phyloP scores from a whole-genome alignment of 1,140 invertebrate genomes.

The Drosophila teissieri region DNA sequence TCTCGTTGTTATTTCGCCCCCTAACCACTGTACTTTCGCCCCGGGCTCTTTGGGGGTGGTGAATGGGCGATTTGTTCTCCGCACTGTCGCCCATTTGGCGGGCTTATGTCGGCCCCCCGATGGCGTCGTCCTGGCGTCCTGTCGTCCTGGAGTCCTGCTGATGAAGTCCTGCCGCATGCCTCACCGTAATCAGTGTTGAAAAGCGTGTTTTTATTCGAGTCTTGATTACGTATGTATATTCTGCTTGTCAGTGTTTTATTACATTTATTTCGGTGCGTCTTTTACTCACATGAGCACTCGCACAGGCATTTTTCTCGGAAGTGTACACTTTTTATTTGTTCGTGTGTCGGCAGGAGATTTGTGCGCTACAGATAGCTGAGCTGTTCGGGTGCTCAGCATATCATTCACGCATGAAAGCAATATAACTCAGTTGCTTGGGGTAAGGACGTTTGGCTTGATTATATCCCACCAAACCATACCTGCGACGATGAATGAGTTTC shows the following conservation, averaged over 20 bases:
- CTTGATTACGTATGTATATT: conserved; percentile 31
- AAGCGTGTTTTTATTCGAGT: conserved; percentile 60
- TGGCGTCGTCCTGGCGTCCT: conserved; percentile 45
- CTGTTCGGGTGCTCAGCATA: conserved; percentile 33
- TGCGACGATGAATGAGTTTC: conserved; percentile 48
- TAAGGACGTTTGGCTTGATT: conserved; percentile 21
- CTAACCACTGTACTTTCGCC: conserved; percentile 29
- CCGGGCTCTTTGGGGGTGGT: not conserved
- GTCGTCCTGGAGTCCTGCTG: conserved; percentile 32
- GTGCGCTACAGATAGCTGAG: conserved; percentile 35
- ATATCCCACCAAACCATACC: not conserved
- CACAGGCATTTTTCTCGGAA: conserved; percentile 20
- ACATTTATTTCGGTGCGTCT: conserved; percentile 57
- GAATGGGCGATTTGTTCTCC: conserved; percentile 31
- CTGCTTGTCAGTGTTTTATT: conserved; percentile 59
- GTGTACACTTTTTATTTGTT: conserved; percentile 42
- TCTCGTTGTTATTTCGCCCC: conserved; percentile 23
- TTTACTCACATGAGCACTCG: conserved; percentile 29
- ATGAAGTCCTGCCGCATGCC: conserved; percentile 62
- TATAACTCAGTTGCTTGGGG: conserved; percentile 20
- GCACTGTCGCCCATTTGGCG: conserved; percentile 61
- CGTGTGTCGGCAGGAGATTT: conserved; percentile 48
- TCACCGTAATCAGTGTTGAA: conserved; percentile 67
- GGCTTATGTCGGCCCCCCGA: conserved; percentile 29
- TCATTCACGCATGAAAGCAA: conserved; percentile 53